A percentile compares a stretch with the other conserved stretches of the same genome.
phyloP scores from a whole-genome alignment of 2,113 vertebrate genomes.

The Diadophis punctatus region DNA sequence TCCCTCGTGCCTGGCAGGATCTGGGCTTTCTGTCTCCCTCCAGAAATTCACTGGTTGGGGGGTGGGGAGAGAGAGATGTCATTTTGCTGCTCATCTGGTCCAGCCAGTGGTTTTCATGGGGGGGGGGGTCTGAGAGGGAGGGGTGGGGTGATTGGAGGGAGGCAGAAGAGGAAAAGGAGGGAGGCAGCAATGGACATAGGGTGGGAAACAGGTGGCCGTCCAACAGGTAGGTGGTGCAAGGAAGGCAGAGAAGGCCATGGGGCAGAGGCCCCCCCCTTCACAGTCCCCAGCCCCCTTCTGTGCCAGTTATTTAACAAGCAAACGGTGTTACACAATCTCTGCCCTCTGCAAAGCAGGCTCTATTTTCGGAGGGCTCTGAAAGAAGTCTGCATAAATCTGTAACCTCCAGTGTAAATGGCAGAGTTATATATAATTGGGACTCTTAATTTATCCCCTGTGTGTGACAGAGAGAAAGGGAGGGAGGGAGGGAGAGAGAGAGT shows the following conservation, averaged over 20 bases:
- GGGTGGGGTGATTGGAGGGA: background rate
- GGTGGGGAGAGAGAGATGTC: accelerated
- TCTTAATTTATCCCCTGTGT: background rate
- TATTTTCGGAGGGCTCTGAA: background rate
- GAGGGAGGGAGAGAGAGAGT: too few species aligned
- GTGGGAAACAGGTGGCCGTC: background rate
- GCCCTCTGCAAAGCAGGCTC: background rate
- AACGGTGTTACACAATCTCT: background rate
- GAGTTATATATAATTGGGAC: background rate
- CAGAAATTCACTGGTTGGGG: background rate
- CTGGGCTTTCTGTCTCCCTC: background rate
- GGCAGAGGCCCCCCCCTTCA: background rate
- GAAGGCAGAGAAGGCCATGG: background rate
- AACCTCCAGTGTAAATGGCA: background rate
- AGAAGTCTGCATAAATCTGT: background rate
- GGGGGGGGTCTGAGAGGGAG: background rate
- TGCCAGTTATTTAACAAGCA: background rate
- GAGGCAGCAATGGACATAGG: background rate
- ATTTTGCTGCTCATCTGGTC: background rate
- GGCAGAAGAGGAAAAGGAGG: background rate
- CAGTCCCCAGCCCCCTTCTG: background rate
- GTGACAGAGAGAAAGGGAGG: background rate
- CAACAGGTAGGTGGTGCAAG: background rate
- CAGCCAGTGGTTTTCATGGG: background rate
- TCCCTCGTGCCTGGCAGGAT: background rate